A percentile compares a stretch with the other conserved stretches of the same genome.
phyloP scores from a whole-genome alignment of 2,888 invertebrate species.

The Dicyrtoma fusca region DNA sequence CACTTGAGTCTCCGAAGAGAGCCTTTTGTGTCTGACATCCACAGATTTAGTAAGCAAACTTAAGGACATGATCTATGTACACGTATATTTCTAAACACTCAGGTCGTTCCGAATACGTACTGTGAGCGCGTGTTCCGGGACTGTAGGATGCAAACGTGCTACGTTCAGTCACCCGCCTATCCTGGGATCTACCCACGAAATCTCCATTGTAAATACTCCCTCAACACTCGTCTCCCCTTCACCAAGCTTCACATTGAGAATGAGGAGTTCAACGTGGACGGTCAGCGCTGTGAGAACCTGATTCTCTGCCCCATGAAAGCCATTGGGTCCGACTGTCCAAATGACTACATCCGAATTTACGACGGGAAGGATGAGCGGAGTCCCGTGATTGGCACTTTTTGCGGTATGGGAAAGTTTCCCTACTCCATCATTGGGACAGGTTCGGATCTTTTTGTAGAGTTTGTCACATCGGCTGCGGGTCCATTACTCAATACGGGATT shows the following conservation, averaged over 20 bases:
- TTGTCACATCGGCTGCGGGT: slow-evolving; percentile 85
- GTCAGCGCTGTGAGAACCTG: slow-evolving; percentile 89
- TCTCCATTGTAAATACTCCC: slow-evolving; percentile 85
- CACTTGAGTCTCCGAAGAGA: too few relatives aligned
- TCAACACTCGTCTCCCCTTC: slow-evolving; percentile 85
- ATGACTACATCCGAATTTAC: slow-evolving; percentile 85
- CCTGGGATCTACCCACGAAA: slow-evolving; percentile 90
- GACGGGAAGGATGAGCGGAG: slow-evolving; percentile 87
- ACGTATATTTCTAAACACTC: slow-evolving; percentile 5
- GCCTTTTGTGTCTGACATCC: too few relatives aligned
- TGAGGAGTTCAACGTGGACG: slow-evolving; percentile 91
- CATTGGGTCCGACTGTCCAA: slow-evolving; percentile 76
- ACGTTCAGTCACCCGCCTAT: slow-evolving; percentile 90
- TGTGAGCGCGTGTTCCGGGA: slow-evolving; percentile 71
- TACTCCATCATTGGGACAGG: slow-evolving; percentile 87
- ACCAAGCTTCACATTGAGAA: slow-evolving; percentile 90
- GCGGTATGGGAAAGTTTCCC: slow-evolving; percentile 90
- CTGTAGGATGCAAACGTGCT: slow-evolving; percentile 78
- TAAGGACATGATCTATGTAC: background rate
- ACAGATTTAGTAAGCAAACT: too few relatives aligned
- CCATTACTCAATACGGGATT: slow-evolving; percentile 89
- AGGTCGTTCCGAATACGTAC: slow-evolving; percentile 77
- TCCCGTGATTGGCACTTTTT: slow-evolving; percentile 86
- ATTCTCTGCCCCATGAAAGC: slow-evolving; percentile 86
- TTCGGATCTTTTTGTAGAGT: slow-evolving; percentile 79